Percentiles rank a stretch among this genome's conserved stretches.
phyloP scores from a whole-genome alignment of 2,888 invertebrate genomes.

The Orthonevra nobilis region DNA sequence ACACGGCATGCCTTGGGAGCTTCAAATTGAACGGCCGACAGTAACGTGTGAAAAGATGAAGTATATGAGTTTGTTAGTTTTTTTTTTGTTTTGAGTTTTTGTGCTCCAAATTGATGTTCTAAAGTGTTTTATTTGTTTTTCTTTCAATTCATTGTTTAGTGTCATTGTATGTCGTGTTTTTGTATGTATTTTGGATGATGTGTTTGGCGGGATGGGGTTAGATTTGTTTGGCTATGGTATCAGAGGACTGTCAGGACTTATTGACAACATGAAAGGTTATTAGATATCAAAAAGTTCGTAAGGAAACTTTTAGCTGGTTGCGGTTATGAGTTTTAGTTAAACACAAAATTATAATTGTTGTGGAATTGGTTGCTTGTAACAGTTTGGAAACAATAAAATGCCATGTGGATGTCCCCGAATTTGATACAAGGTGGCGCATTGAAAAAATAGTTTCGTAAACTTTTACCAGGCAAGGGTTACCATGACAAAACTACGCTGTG shows the following conservation, averaged over 20 bases:
- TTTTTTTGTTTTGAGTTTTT: conserved; percentile 20
- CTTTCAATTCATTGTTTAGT: too few relatives aligned
- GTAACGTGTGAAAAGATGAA: conserved; percentile 70
- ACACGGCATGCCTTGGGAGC: conserved; percentile 48
- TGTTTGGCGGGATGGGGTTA: too few relatives aligned
- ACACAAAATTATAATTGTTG: conserved; percentile 18
- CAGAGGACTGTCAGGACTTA: conserved; percentile 31
- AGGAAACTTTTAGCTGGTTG: conserved; percentile 18
- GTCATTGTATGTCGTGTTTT: conserved; percentile 2
- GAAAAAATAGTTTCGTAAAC: too few relatives aligned
- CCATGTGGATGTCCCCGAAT: too few relatives aligned
- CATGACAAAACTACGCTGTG: too few relatives aligned
- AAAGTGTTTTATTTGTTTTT: conserved; percentile 6
- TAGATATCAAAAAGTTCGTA: conserved; percentile 32
- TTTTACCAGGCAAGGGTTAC: too few relatives aligned
- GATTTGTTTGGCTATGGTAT: conserved; percentile 20
- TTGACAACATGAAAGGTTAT: conserved; percentile 34
- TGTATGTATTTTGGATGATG: not conserved
- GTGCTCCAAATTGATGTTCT: too few relatives aligned
- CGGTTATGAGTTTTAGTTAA: conserved; percentile 41
- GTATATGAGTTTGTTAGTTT: conserved; percentile 47
- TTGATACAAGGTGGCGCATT: too few relatives aligned
- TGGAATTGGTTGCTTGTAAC: too few relatives aligned
- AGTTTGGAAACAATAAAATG: too few relatives aligned
- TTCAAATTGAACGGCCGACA: conserved; percentile 63